Evolutionary conservation across 2,113 vertebrate genomes (phyloP), one percentile per base, ranked within the genome.

Genomic region (Sylvietta virens): DNA sequence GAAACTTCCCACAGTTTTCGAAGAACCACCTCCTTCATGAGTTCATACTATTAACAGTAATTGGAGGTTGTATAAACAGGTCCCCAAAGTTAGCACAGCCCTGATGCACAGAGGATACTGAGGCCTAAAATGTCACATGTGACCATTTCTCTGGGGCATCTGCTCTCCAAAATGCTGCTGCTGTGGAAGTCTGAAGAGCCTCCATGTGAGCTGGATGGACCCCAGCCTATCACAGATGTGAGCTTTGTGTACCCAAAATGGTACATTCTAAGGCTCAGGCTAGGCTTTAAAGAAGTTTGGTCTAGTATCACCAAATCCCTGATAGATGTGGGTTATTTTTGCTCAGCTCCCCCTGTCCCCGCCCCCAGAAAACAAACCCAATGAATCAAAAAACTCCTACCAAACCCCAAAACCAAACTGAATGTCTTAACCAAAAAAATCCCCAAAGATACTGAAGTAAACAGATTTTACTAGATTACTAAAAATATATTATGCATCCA

Each of bases 281-380:
- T 76, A 15, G 10, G 13, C 28, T 40, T 88, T 81, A 48, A 40
- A 89, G 23, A 50, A 66, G 17, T 80, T 77, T 65, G 16, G 14
- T 69, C 17, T 72, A 54, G 57, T 0, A 8, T 65, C 62, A 72
- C 31, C 9, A 48, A 82, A 76, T 61, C 11, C 13, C 23, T 48
- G 7, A 45, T 4, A 79, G 21, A 28, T 66, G 13, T 19, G 54
- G 33, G 21, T 33, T 74, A 26, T 48, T 73, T 86, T 80, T 92
- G 7, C 13, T 61, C 6, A 37, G 8, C 1, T 1, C 3, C 1
- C 4, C 7, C 12, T 6, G 1, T 19, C 13, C 16, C 13, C 0
- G 1, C 3, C 6, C 30, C 20, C 11, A 48, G 31, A 42, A 80
- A 64, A 48, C 26, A 47, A 58, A 44, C 10, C 23, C 0, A 58